Conservation (phyloP, 2,888 invertebrate genomes). For the Pyrgus malvae region DNA sequence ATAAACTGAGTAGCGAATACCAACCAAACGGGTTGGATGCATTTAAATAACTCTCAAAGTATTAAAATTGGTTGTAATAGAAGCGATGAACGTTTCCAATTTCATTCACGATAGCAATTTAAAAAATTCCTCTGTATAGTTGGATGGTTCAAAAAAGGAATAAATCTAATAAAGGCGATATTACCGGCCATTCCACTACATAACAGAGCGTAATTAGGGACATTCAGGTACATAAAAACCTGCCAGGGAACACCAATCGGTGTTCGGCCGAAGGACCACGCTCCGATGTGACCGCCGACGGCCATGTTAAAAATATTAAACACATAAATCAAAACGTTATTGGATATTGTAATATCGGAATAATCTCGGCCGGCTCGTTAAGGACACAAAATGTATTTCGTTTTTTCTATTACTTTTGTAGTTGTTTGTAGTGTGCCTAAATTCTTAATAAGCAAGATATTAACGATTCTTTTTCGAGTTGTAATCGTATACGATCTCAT, state of each 20-base stretch:
- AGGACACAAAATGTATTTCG: slow-evolving; percentile 40
- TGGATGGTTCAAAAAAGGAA: slow-evolving; percentile 40
- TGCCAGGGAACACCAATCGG: slow-evolving; percentile 61
- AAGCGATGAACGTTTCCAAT: background rate
- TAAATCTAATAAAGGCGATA: slow-evolving; percentile 45
- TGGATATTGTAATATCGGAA: slow-evolving; percentile 71
- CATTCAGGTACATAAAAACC: slow-evolving; percentile 55
- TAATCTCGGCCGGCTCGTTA: slow-evolving; percentile 53
- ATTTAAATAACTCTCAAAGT: background rate
- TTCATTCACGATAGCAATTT: background rate
- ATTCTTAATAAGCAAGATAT: no score
- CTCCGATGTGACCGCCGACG: slow-evolving; percentile 57
- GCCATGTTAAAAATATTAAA: slow-evolving; percentile 76
- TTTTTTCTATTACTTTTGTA: slow-evolving; percentile 36
- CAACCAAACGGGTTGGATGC: background rate
- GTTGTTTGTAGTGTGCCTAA: background rate
- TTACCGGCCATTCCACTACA: slow-evolving; percentile 50
- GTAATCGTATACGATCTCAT: no score
- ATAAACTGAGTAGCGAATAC: background rate
- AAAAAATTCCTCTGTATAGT: background rate
- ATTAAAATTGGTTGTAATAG: background rate
- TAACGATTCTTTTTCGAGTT: no score
- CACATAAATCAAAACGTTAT: slow-evolving; percentile 72
- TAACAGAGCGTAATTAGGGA: slow-evolving; percentile 64
- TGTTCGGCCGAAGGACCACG: slow-evolving; percentile 48